Conservation (phyloP, 2,888 invertebrate genomes). For the Orthonychiurus folsomi region DNA sequence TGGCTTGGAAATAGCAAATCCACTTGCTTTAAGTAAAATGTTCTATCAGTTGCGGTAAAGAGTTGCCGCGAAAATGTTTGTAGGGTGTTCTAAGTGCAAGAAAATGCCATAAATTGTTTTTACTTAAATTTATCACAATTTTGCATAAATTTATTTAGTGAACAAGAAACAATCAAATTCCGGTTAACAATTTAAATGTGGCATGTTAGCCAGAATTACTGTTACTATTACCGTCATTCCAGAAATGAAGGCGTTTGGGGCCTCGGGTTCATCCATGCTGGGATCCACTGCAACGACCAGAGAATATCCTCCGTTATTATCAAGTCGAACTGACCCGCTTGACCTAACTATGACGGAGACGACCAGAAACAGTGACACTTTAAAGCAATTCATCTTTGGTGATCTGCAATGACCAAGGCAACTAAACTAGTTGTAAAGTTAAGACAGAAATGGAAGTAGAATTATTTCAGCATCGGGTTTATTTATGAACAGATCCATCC, state of each 20-base stretch:
- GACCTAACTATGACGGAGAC: too few relatives aligned
- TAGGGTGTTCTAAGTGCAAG: neutral
- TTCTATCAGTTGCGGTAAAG: neutral
- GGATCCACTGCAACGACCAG: neutral
- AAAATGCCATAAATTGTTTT: too few relatives aligned
- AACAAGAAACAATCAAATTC: neutral
- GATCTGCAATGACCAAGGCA: too few relatives aligned
- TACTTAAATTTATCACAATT: neutral
- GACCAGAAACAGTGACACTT: too few relatives aligned
- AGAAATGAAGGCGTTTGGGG: neutral
- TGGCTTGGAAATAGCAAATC: neutral
- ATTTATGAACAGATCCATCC: too few relatives aligned
- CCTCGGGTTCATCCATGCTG: neutral
- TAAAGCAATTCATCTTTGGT: too few relatives aligned
- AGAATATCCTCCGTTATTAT: neutral
- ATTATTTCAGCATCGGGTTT: too few relatives aligned
- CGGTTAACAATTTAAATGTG: too few relatives aligned
- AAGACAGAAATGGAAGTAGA: too few relatives aligned
- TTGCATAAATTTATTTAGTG: neutral
- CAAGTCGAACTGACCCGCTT: neutral
- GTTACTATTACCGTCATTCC: neutral
- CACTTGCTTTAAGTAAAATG: neutral
- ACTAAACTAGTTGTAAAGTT: too few relatives aligned
- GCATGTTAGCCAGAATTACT: too few relatives aligned
- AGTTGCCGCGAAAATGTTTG: neutral